Evolutionary conservation across 2,113 vertebrate species (phyloP).

Genomic region (Muscicapa adusta): DNA sequence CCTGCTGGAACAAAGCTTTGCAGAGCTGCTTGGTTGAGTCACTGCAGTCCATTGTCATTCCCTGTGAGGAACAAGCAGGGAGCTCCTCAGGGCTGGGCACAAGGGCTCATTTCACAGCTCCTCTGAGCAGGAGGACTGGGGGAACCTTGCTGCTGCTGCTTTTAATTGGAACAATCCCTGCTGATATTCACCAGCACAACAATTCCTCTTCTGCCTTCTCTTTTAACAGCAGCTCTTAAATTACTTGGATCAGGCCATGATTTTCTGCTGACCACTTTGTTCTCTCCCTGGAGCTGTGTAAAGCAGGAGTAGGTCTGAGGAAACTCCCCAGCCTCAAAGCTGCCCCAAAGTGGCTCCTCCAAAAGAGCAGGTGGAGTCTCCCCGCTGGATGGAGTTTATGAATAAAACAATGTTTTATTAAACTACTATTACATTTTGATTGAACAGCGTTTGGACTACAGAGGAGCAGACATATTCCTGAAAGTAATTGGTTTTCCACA

Average conservation of each 20-base stretch:
- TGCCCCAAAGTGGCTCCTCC: background rate
- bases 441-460: conserved; percentile 66
- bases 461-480: conserved; percentile 70
- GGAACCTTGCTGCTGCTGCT: background rate
- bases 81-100: background rate
- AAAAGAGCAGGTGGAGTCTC: conserved; percentile 14
- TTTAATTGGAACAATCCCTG: background rate
- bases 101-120: background rate
- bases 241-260: fast-evolving
- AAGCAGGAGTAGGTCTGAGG: background rate
- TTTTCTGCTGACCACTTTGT: background rate
- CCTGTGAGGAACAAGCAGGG: fast-evolving
- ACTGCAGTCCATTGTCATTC: background rate
- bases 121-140: fast-evolving
- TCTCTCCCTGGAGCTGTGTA: background rate
- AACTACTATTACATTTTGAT: conserved; percentile 67
- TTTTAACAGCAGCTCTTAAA: background rate
- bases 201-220: background rate
- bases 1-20: background rate
- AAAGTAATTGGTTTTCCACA: conserved; percentile 82
- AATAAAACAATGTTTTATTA: conserved; percentile 76
- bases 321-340: background rate
- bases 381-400: conserved; percentile 15
- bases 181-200: background rate
- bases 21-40: background rate